A percentile compares a stretch with the other conserved stretches of the same genome.
phyloP scores from a whole-genome alignment of 2,888 invertebrate genomes.

The Stenodera caucasica region DNA sequence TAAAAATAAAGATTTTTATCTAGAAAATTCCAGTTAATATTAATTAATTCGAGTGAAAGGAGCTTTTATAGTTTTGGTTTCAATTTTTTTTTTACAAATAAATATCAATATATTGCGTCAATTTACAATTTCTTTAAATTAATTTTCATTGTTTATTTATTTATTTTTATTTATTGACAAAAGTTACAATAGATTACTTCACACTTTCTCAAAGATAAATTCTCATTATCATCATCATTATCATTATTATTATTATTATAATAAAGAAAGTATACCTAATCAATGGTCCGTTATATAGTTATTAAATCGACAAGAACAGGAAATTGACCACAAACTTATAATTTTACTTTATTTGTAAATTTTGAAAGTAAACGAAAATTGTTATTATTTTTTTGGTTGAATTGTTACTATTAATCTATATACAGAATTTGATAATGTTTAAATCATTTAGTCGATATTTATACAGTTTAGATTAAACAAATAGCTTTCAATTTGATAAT shows the following conservation, averaged over 20 bases:
- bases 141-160: background rate
- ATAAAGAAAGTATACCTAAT: conserved; percentile 27
- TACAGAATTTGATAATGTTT: background rate
- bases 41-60: background rate
- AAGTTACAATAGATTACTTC: background rate
- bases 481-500: background rate
- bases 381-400: conserved; percentile 13
- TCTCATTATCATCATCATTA: background rate
- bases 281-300: conserved; percentile 17
- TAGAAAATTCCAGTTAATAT: background rate
- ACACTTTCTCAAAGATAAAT: conserved; percentile 16
- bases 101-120: background rate
- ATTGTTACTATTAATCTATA: conserved; percentile 15
- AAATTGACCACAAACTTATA: conserved; percentile 23
- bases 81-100: background rate
- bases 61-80: background rate
- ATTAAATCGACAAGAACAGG: conserved; percentile 9
- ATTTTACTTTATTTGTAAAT: conserved; percentile 14
- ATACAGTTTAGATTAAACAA: background rate
- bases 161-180: background rate
- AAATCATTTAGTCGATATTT: background rate
- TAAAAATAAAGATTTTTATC: background rate
- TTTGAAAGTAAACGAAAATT: conserved; percentile 21
- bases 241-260: background rate
- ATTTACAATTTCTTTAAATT: background rate